These are phyloP conservation scores for Albula glossodonta DNA, from an alignment of 2,113 vertebrate genomes.

Conservation along the genomic window DNA sequence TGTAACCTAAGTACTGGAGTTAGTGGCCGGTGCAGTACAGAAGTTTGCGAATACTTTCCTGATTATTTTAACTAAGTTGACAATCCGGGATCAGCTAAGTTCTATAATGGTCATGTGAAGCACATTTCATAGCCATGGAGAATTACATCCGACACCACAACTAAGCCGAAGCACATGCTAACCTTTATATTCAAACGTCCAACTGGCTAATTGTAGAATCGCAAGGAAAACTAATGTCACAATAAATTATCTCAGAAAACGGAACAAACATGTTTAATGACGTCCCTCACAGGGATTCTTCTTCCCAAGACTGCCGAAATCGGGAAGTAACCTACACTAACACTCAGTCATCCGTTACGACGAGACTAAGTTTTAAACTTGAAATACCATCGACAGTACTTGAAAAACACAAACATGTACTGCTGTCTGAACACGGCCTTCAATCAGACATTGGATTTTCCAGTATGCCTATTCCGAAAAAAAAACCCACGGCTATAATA, in stretches of 20 bases:
- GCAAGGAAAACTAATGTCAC: neutral
- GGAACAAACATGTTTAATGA: neutral
- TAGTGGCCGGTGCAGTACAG: neutral
- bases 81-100: neutral
- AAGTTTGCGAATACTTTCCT: neutral
- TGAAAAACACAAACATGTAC: neutral
- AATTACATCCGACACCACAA: neutral
- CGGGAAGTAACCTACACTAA: neutral
- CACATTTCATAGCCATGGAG: slow-evolving; percentile 7
- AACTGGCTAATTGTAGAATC: neutral
- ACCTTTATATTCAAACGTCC: neutral
- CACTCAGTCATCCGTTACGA: neutral
- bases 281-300: neutral
- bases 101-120: neutral
- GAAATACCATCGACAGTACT: neutral
- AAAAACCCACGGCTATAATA: slow-evolving; percentile 4
- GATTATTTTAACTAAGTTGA: neutral
- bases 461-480: neutral
- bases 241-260: neutral
- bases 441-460: neutral
- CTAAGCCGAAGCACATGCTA: neutral
- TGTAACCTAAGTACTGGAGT: too few relatives aligned
- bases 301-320: neutral
- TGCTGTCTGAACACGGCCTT: neutral
- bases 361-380: neutral